A percentile compares a stretch with the other conserved stretches of the same genome.
Conservation (phyloP, 2,113 vertebrate species). For the Uria lomvia region DNA sequence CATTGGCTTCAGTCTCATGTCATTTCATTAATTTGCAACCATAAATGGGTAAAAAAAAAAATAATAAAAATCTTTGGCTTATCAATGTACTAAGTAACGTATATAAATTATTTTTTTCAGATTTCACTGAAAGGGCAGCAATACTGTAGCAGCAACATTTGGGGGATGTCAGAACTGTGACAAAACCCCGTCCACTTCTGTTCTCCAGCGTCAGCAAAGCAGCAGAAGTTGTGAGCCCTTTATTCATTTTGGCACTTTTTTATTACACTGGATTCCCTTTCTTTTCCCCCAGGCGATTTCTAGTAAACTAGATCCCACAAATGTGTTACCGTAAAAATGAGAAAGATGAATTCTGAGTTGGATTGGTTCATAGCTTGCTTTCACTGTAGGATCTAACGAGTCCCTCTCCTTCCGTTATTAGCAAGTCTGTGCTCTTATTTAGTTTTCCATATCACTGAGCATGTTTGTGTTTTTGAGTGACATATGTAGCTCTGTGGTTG, state of each 20-base stretch:
- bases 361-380: background rate
- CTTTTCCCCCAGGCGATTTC: background rate
- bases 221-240: background rate
- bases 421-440: background rate
- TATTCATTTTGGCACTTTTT: background rate
- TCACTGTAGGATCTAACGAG: background rate
- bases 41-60: conserved; percentile 78
- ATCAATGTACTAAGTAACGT: conserved; percentile 22
- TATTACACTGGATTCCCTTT: background rate
- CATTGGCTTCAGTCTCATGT: conserved; percentile 76
- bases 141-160: background rate
- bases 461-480: background rate
- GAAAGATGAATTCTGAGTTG: background rate
- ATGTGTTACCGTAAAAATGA: background rate
- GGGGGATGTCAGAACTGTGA: background rate
- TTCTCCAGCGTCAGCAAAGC: background rate
- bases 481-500: background rate
- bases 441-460: background rate
- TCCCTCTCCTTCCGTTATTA: background rate
- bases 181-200: background rate
- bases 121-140: background rate
- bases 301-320: background rate
- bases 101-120: conserved; percentile 13
- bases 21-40: conserved; percentile 82
- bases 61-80: conserved; percentile 46